These are phyloP conservation scores for Corynorhinus townsendii DNA, from an alignment of 2,113 vertebrate species.

Conservation along the genomic window DNA sequence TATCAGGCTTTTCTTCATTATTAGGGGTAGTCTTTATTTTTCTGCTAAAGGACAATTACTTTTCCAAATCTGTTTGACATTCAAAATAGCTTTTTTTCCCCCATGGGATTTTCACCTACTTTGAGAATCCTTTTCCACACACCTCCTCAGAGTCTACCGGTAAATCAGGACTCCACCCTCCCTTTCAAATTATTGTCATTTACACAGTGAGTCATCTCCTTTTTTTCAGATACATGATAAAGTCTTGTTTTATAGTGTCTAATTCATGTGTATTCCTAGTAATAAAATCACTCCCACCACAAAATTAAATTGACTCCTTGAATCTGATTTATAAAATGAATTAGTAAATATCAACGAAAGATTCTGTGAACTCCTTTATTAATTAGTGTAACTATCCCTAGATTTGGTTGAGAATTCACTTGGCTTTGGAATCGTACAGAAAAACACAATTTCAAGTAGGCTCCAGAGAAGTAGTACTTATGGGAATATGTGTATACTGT, in stretches of 20 bases:
- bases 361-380: background rate
- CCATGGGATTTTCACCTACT: background rate
- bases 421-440: background rate
- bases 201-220: background rate
- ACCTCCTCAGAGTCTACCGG: background rate
- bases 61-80: background rate
- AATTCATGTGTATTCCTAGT: background rate
- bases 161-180: background rate
- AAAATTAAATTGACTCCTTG: background rate
- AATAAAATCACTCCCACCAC: background rate
- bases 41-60: background rate
- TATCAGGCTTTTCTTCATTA: background rate
- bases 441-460: conserved; percentile 12
- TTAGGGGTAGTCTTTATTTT: background rate
- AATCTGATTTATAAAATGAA: background rate
- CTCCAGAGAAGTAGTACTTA: background rate
- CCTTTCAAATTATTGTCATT: background rate
- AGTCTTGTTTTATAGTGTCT: background rate
- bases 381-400: background rate
- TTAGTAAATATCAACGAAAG: background rate
- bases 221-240: background rate
- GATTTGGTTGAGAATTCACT: background rate
- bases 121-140: background rate
- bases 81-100: background rate
- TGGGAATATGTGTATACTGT: background rate